phyloP scores from a whole-genome alignment of 2,797 vertebrate genomes.

The Silurus aristotelis region DNA sequence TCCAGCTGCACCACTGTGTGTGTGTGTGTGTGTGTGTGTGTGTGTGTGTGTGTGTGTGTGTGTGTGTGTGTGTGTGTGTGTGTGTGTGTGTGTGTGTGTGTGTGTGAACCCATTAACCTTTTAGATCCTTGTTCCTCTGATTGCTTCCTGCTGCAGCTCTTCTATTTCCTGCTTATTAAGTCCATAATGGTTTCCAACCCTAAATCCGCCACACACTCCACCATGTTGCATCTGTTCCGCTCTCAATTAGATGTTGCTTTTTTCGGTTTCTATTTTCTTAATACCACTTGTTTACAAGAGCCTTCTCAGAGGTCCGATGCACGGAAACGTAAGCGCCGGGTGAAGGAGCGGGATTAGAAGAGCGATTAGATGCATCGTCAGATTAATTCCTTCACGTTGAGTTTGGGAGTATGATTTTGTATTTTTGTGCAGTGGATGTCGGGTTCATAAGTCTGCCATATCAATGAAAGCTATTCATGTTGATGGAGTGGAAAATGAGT shows the following conservation, averaged over 20 bases:
- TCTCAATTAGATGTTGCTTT: slow-evolving; percentile 64
- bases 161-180: slow-evolving; percentile 71
- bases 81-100: neutral
- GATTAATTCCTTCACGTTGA: too few species aligned
- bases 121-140: slow-evolving; percentile 59
- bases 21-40: neutral
- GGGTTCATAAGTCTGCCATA: neutral
- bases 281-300: neutral
- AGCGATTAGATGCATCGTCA: neutral
- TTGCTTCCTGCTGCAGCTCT: slow-evolving; percentile 67
- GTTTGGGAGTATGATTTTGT: neutral
- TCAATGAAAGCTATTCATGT: neutral
- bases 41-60: slow-evolving; percentile 3
- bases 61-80: neutral
- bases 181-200: slow-evolving; percentile 57
- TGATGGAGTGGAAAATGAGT: neutral
- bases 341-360: neutral
- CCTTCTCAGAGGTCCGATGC: neutral
- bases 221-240: slow-evolving; percentile 54
- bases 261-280: slow-evolving; percentile 52
- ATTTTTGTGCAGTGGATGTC: neutral
- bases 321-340: neutral
- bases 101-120: slow-evolving; percentile 51
- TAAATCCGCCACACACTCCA: slow-evolving; percentile 66
- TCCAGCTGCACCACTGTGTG: slow-evolving; percentile 9